These are phyloP conservation scores for Drosophila rubida DNA, from an alignment of 2,888 invertebrate species.

Conservation along the genomic window DNA sequence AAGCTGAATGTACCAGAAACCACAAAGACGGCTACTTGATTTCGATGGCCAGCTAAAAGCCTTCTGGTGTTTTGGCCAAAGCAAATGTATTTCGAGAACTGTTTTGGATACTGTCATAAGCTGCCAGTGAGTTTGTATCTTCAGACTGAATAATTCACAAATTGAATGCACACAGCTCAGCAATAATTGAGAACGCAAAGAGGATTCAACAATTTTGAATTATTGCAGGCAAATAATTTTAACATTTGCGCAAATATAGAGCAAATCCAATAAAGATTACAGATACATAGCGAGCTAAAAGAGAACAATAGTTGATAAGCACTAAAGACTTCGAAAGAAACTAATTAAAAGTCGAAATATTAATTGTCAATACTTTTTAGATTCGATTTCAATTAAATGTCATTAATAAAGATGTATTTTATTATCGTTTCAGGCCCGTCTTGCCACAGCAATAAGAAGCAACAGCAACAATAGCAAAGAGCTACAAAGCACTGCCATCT, in stretches of 20 bases:
- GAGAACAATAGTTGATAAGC: too few species aligned
- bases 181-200: background rate
- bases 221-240: too few species aligned
- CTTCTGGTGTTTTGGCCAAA: constrained; percentile 1
- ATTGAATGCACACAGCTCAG: background rate
- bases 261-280: too few species aligned
- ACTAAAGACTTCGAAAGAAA: too few species aligned
- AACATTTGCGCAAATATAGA: background rate
- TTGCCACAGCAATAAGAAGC: constrained; percentile 47
- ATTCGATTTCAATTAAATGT: too few species aligned
- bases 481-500: constrained; percentile 81
- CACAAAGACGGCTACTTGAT: background rate
- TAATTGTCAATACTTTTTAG: background rate
- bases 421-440: constrained; percentile 46
- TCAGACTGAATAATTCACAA: background rate
- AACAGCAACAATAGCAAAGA: constrained; percentile 63
- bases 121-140: background rate
- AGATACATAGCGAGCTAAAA: too few species aligned
- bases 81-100: background rate
- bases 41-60: background rate
- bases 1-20: background rate
- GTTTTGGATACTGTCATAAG: background rate
- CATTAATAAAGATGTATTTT: background rate
- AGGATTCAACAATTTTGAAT: background rate
- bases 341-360: too few species aligned